Evolutionary conservation across 1,140 invertebrate genomes (phyloP).

Genomic region (Cydia amplana): DNA sequence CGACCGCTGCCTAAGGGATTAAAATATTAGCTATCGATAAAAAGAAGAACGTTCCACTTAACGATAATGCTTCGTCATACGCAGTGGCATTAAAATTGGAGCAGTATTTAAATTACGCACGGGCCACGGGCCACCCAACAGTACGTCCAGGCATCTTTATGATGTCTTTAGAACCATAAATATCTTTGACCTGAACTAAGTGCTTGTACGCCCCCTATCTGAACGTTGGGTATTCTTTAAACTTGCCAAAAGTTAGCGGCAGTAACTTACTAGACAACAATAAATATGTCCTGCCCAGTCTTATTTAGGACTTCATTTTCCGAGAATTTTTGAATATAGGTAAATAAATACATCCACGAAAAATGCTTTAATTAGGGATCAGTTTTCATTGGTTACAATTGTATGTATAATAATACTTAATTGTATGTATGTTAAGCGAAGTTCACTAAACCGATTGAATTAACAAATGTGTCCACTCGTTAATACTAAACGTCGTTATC

Average conservation of each 20-base stretch:
- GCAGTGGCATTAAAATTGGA: neutral
- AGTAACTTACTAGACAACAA: neutral
- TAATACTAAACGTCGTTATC: neutral
- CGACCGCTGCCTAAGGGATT: too few species aligned
- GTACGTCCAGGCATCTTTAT: constrained; percentile 13
- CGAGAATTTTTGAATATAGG: neutral
- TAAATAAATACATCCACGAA: neutral
- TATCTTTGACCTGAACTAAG: neutral
- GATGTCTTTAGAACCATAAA: neutral
- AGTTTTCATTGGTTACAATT: too few species aligned
- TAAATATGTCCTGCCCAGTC: neutral
- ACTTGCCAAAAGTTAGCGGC: neutral
- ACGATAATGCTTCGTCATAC: neutral
- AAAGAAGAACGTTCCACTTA: neutral
- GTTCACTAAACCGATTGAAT: constrained; percentile 1
- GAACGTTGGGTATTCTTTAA: neutral
- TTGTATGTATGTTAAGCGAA: neutral
- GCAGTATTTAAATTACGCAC: neutral
- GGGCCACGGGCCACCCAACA: neutral
- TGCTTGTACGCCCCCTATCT: constrained; percentile 19
- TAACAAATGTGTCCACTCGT: neutral
- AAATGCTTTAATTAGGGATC: too few species aligned
- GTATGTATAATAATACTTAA: too few species aligned
- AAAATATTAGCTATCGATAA: neutral
- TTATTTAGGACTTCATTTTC: neutral